Conservation (phyloP, 2,797 vertebrate species). For the Acrocephalus scirpaceus region DNA sequence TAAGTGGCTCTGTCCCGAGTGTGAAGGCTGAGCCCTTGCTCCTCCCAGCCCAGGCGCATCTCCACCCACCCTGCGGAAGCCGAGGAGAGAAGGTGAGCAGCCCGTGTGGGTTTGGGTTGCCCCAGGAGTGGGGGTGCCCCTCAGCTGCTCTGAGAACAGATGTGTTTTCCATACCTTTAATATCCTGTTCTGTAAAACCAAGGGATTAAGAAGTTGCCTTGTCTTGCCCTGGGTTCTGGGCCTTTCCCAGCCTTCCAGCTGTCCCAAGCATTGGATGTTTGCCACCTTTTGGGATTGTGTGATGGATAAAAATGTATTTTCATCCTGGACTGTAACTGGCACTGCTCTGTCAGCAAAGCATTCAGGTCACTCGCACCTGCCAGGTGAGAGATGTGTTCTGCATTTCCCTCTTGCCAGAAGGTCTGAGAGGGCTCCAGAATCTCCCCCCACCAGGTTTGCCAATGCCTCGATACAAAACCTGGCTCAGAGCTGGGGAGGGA, state of each 20-base stretch:
- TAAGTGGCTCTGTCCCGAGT: fast-evolving
- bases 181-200: background rate
- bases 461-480: fast-evolving
- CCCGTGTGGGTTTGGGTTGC: fast-evolving
- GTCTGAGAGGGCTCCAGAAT: background rate
- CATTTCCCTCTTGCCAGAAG: background rate
- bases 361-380: background rate
- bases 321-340: background rate
- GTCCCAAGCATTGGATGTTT: background rate
- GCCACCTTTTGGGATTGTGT: background rate
- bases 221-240: background rate
- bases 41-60: background rate
- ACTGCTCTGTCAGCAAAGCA: background rate
- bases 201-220: background rate
- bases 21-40: background rate
- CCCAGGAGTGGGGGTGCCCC: background rate
- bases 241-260: background rate
- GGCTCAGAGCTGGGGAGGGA: background rate
- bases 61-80: fast-evolving
- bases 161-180: background rate
- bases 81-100: background rate
- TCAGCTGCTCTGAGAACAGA: background rate
- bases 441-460: background rate
- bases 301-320: background rate
- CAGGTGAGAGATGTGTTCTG: background rate